Conservation (phyloP, 2,113 vertebrate species). For the Anser cygnoides region DNA sequence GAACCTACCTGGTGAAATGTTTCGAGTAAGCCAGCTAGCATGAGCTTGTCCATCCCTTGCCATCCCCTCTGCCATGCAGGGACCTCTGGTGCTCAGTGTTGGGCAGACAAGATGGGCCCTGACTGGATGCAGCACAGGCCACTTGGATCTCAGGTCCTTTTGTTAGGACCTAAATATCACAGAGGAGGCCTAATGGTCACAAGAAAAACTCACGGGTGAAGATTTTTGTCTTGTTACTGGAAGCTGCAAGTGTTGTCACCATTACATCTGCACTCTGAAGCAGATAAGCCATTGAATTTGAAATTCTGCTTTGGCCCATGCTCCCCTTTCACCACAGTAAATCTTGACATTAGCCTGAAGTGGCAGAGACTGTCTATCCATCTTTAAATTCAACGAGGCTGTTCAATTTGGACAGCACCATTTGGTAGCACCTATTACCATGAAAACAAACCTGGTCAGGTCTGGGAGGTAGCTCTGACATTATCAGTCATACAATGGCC, state of each 20-base stretch:
- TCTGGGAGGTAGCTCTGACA: background rate
- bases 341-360: background rate
- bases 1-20: background rate
- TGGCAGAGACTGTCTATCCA: background rate
- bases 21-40: background rate
- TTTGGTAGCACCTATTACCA: rapidly evolving
- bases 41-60: background rate
- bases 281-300: background rate
- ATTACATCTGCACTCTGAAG: background rate
- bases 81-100: background rate
- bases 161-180: background rate
- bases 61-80: background rate
- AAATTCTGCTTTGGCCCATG: background rate
- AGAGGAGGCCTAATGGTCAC: background rate
- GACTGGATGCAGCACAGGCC: background rate
- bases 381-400: background rate
- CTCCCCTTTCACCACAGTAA: background rate
- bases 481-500: no score
- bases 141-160: background rate
- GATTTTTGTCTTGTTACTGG: background rate
- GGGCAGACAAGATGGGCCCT: background rate
- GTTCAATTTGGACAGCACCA: background rate
- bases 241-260: background rate
- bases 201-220: background rate
- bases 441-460: background rate